A percentile compares a stretch with the other conserved stretches of the same genome.
phyloP scores from a whole-genome alignment of 2,888 invertebrate genomes.

The Chrysopilus asiliformis region DNA sequence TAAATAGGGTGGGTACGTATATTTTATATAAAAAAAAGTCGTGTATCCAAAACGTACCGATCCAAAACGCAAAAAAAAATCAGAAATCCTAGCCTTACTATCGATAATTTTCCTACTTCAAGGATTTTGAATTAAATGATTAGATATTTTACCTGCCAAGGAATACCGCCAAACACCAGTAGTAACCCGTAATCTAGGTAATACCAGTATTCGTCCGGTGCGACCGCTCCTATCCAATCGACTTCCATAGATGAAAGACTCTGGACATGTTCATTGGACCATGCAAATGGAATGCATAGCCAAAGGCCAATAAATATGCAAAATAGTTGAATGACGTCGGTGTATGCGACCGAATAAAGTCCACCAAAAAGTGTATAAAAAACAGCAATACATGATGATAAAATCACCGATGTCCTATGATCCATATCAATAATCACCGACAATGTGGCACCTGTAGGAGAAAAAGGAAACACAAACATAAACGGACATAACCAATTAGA shows the following conservation, averaged over 20 bases:
- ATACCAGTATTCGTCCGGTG: conserved; percentile 57
- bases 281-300: conserved; percentile 96
- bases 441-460: conserved; percentile 71
- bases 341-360: conserved; percentile 95
- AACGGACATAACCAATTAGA: no score
- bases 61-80: no score
- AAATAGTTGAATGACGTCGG: conserved; percentile 94
- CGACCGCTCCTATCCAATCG: conserved; percentile 79
- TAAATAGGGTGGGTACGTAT: no score
- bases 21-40: neutral
- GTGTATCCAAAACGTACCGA: neutral
- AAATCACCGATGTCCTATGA: conserved; percentile 80
- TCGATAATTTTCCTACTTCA: no score
- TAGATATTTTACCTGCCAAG: conserved; percentile 66
- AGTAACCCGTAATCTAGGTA: conserved; percentile 83
- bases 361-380: conserved; percentile 97
- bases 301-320: conserved; percentile 96
- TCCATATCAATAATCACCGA: conserved; percentile 96
- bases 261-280: conserved; percentile 74
- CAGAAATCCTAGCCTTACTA: no score
- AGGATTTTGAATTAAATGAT: neutral
- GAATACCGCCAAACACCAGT: conserved; percentile 89
- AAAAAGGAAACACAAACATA: conserved; percentile 1
- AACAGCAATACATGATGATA: conserved; percentile 91
- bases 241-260: conserved; percentile 69